These are phyloP conservation scores for Polypedilum pembai DNA, from an alignment of 1,140 invertebrate genomes.

Conservation along the genomic window DNA sequence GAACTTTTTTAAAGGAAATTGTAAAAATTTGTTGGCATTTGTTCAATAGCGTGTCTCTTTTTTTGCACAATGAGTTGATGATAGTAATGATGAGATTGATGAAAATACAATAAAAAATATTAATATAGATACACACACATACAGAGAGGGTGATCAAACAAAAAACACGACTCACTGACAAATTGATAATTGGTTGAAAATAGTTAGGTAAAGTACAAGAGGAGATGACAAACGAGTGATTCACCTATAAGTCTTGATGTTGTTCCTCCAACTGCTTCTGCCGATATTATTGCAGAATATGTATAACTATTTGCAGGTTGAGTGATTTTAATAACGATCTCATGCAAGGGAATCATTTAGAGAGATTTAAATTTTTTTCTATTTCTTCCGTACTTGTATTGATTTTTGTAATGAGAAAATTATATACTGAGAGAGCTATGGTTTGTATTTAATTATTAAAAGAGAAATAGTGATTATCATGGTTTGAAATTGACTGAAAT, in stretches of 20 bases:
- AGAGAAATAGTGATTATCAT: background rate
- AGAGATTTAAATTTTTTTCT: too few relatives aligned
- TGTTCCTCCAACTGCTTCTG: background rate
- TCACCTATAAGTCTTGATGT: constrained; percentile 16
- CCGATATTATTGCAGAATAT: constrained; percentile 17
- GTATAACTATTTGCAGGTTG: constrained; percentile 13
- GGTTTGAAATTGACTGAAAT: background rate
- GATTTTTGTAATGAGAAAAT: background rate
- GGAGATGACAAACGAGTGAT: too few relatives aligned
- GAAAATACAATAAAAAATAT: background rate
- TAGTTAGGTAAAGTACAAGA: background rate
- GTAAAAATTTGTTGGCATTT: background rate
- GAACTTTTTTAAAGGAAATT: background rate
- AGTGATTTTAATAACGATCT: constrained; percentile 19
- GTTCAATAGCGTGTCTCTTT: background rate
- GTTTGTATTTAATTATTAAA: background rate
- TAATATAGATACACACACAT: background rate
- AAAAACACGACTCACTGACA: background rate
- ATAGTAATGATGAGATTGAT: background rate
- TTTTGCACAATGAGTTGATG: constrained; percentile 17
- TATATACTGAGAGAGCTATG: background rate
- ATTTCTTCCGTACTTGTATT: background rate
- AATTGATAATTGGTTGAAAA: background rate
- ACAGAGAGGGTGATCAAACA: background rate
- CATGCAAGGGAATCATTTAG: constrained; percentile 18